Percentiles rank a stretch among this genome's conserved stretches.
phyloP scores from a whole-genome alignment of 1,140 invertebrate species.

The Sycophila sp. region DNA sequence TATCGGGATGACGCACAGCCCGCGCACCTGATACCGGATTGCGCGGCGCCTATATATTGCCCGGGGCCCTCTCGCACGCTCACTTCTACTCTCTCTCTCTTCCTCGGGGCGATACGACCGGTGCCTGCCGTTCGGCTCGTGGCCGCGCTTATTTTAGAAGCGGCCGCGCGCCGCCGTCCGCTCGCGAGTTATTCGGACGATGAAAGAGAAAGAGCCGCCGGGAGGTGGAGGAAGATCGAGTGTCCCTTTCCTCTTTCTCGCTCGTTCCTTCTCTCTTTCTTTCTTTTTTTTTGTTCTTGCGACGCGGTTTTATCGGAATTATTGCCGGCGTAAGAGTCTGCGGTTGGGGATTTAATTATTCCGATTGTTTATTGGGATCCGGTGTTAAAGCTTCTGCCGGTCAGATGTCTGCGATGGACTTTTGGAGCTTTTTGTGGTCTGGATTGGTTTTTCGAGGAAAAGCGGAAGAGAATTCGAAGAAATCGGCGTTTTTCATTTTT shows the following conservation, averaged over 20 bases:
- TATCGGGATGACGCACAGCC: slow-evolving; percentile 64
- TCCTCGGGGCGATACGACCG: too few species aligned
- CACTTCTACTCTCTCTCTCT: too few species aligned
- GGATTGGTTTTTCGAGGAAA: too few species aligned
- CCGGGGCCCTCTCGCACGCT: slow-evolving; percentile 9
- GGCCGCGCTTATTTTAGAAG: slow-evolving; percentile 45
- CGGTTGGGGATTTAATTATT: background rate
- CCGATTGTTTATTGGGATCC: background rate
- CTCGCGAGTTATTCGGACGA: slow-evolving; percentile 10
- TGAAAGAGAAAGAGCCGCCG: slow-evolving; percentile 27
- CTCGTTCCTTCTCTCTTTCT: background rate
- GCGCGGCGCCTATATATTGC: slow-evolving; percentile 43
- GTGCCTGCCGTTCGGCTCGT: too few species aligned
- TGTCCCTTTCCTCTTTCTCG: background rate
- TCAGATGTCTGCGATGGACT: too few species aligned
- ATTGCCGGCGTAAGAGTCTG: background rate
- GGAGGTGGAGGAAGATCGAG: too few species aligned
- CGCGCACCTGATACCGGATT: slow-evolving; percentile 63
- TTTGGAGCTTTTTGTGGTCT: too few species aligned
- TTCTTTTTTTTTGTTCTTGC: too few species aligned
- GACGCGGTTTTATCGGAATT: slow-evolving; percentile 3
- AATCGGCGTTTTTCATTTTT: too few species aligned
- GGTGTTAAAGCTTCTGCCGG: too few species aligned
- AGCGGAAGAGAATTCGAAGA: too few species aligned
- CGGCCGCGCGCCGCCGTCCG: background rate